Evolutionary conservation across 2,888 invertebrate species (phyloP), one percentile per base, ranked within the genome.

Genomic region (Eupithecia vulgata): DNA sequence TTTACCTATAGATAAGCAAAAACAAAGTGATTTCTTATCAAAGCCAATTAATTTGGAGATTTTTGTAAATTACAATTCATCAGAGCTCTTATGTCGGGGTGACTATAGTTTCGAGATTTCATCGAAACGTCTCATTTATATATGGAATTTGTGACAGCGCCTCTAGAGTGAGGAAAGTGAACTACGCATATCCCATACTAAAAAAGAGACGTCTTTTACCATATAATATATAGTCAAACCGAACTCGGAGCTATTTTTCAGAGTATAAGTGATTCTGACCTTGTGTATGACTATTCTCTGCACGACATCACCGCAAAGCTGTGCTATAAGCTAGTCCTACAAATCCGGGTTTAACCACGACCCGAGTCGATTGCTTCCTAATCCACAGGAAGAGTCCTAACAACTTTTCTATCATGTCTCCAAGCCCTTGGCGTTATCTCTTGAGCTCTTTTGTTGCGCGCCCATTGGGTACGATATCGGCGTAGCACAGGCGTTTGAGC

Each of bases 391-490:
- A 62, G 48, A 70, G 40, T 57, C 71, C 57, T 67, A 57, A 66
- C 48, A 70, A 48, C 71, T 70, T 76, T 73, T 71, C 69, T 71
- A 73, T 69, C 73, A 70, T 69, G 68, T 59, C 67, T 70, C 35
- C 21, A 25, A 65, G 25, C 40, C 40, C 30, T 62, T 64, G 35
- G 8, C 64, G 68, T 68, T 71, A 71, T 71, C 68, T 76, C 64
- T 62, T 67, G 68, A 68, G 74, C 61, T 21, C 68, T 64, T 73
- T 78, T 78, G 73, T 79, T 69, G 77, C 34, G 69, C 45, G 68
- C n/a, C 75, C 52, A 74, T 76, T 72, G 72, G 64, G 13, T 61
- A 59, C 45, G 72, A 74, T 80, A 80, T 80, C 79, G 65, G 73
- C 70, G 69, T 62, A 66, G 70, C 77, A 64, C 78, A 77, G 76